Evolutionary conservation across 2,113 vertebrate genomes (phyloP).

Genomic region (Cynocephalus volans): DNA sequence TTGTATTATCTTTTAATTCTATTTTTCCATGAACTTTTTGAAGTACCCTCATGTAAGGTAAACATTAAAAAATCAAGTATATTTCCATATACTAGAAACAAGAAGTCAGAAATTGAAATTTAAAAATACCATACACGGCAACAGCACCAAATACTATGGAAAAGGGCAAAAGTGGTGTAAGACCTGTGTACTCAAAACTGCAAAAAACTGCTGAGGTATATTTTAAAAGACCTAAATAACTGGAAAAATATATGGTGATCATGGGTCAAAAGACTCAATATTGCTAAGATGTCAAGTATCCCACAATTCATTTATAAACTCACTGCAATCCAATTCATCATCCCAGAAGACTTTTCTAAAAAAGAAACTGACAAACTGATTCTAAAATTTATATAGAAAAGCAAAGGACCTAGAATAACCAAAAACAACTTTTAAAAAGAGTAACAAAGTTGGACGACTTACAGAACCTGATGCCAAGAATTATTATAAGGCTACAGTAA

Average conservation of each 20-base stretch:
- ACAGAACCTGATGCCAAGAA: neutral
- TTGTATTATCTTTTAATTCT: no score
- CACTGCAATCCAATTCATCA: neutral
- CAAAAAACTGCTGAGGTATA: neutral
- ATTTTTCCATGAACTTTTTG: no score
- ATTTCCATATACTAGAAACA: neutral
- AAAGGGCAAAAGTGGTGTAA: neutral
- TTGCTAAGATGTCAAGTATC: neutral
- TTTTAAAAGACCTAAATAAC: neutral
- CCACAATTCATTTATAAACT: neutral
- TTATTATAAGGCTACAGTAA: neutral
- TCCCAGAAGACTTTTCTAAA: neutral
- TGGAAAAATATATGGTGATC: neutral
- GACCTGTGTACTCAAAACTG: neutral
- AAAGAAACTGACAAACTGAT: neutral
- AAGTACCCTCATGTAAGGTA: neutral
- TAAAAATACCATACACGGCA: neutral
- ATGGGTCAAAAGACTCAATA: neutral
- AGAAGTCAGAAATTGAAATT: neutral
- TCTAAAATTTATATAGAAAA: neutral
- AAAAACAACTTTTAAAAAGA: neutral
- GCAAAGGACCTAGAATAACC: neutral
- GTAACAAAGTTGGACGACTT: neutral
- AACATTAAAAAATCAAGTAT: neutral
- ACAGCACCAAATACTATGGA: neutral